Base-by-base conservation (phyloP, 2,797 vertebrate genomes). In the Girardinus metallicus region DNA sequence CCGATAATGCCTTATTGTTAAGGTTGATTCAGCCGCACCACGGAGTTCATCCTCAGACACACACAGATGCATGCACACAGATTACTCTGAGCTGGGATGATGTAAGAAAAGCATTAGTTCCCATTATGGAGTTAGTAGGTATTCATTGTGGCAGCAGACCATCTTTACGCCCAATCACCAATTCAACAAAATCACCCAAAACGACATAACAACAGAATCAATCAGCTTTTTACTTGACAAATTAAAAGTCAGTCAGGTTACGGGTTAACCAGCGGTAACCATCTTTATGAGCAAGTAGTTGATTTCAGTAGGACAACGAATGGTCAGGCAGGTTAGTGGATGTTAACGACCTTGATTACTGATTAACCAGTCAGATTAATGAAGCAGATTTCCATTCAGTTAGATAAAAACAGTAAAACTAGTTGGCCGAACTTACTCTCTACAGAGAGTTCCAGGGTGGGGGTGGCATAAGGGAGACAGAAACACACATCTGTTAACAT, bases 361-460 rank as follows among this genome's bases (percentile, higher is more conserved):
- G 68, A 79, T 78, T 60, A 10, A 73, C 75, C 79, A 80, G 31
- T 78, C 71, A 82, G 80, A 86, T 86, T 82, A 88, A 93, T 84
- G 91, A 95, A 92, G 93, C 83, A 96, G 87, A 93, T 91, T 95
- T 94, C 90, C 93, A 95, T 91, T 82, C 79, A 89, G 88, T 94
- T 94, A 75, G 73, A 75, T 41, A 82, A 85, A 78, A n/a, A 86
- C 72, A 62, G 49, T 4, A 64, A 75, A 76, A 88, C 73, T 31
- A 64, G 85, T 89, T 92, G 95, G 95, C 95, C 95, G 96, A 96
- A 99, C 98, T 99, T 99, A 99, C 98, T 99, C 98, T 98, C 98
- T 99, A 98, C 90, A 97, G 96, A 94, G 95, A 95, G 95, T 98
- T 97, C 97, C 97, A 97, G 95, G 96, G 96, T 46, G 96, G 93